Evolutionary conservation across 2,888 invertebrate species (phyloP), one percentile per base, ranked within the genome.

Genomic region (Polymixis lichenea): DNA sequence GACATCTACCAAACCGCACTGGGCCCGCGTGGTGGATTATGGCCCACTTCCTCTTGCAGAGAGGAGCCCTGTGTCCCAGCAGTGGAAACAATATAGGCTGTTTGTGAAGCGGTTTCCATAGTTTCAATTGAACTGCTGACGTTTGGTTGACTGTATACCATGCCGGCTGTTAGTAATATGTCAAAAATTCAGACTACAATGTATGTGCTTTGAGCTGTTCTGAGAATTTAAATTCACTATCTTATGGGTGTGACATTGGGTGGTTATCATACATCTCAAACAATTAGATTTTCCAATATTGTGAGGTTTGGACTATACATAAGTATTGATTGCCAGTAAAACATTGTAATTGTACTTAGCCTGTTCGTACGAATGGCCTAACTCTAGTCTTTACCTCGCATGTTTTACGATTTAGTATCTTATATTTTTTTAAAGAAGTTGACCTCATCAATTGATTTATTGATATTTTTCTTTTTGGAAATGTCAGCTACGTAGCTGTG

Each of bases 371-470:
- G 43, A 61, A 25, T 80, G 80, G 75, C 60, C 70, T 80, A 70
- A 66, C 80, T 75, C 65, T 80, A 80, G 80, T 80, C 69, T 75
- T 22, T 64, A 51, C 65, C 75, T 80, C 80, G 79, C 69, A 69
- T 55, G n/a, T 61, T 66, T 80, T 75, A 79, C 79, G 51, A 17
- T 78, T 68, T 58, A 65, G 64, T 68, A 75, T 67, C 61, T 38
- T 62, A n/a, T 32, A 28, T 64, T 51, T 46, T n/a, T 72, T 77
- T 53, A 32, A 64, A 78, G 28, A 72, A 62, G 22, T 58, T 66
- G 65, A 66, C 69, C 32, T 61, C 2, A 25, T 53, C 55, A 65
- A 78, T 55, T 61, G 51, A n/a, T 72, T 56, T 53, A 67, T 67
- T 32, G 51, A 53, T 65, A 55, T 69, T 51, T 55, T 65, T 69